Conservation (phyloP, 2,888 invertebrate species). For the Chrysolina americana region DNA sequence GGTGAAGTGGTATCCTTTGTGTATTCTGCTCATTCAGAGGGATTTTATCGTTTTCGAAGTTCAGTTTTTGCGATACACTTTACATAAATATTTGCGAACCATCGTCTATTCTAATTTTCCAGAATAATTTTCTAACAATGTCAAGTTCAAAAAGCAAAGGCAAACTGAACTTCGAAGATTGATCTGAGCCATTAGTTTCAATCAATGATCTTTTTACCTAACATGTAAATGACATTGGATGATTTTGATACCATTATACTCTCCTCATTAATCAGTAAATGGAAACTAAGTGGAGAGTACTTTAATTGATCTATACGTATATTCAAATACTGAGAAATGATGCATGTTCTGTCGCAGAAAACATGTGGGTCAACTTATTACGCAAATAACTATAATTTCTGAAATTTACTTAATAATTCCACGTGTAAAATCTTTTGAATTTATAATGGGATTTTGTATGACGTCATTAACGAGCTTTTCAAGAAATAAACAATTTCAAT, state of each 20-base stretch:
- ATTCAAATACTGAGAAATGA: background rate
- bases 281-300: no score
- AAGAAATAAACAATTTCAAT: slow-evolving; percentile 47
- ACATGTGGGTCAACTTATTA: slow-evolving; percentile 4
- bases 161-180: no score
- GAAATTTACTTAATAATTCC: background rate
- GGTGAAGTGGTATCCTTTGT: slow-evolving; percentile 2
- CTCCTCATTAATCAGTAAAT: no score
- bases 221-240: no score
- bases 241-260: no score
- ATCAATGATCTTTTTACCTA: no score
- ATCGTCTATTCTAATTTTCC: no score
- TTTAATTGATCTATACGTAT: no score
- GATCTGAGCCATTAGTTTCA: no score
- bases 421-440: slow-evolving; percentile 4
- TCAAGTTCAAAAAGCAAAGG: no score
- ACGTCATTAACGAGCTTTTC: slow-evolving; percentile 28
- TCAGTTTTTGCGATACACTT: background rate
- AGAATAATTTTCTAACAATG: no score
- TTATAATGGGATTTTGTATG: slow-evolving; percentile 5
- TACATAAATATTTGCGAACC: background rate
- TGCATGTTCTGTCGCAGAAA: background rate
- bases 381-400: background rate
- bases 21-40: slow-evolving; percentile 1
- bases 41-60: background rate